phyloP scores from a whole-genome alignment of 2,113 vertebrate species.

The Regulus satrapa region DNA sequence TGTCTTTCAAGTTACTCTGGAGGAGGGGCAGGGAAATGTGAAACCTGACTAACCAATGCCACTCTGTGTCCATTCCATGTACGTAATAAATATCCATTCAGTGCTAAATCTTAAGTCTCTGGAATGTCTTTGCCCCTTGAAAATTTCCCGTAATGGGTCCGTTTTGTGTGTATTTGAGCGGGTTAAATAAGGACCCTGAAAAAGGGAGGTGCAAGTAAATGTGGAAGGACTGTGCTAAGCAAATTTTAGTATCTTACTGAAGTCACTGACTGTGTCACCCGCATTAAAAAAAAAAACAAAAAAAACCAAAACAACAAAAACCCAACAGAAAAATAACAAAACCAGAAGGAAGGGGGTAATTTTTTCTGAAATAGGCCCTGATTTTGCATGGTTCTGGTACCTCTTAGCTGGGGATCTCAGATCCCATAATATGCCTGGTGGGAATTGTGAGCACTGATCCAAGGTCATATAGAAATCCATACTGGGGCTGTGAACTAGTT shows the following conservation, averaged over 20 bases:
- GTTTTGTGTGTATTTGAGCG: background rate
- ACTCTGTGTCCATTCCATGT: background rate
- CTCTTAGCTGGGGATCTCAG: background rate
- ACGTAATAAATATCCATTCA: background rate
- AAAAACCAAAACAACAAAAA: too few species aligned
- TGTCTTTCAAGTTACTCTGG: slow-evolving; percentile 50
- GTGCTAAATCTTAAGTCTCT: background rate
- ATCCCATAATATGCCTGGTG: background rate
- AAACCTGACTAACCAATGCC: background rate
- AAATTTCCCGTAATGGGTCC: background rate
- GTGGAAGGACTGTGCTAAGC: background rate
- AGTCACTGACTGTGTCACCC: background rate
- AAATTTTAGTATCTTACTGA: background rate
- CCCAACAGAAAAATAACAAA: too few species aligned
- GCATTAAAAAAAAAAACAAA: background rate
- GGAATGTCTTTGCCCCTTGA: background rate
- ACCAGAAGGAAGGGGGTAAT: rapidly evolving
- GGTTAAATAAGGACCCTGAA: background rate
- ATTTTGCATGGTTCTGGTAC: background rate
- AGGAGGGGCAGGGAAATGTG: background rate
- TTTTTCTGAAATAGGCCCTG: background rate
- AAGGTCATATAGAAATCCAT: background rate
- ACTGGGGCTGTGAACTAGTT: background rate
- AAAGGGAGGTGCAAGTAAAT: background rate
- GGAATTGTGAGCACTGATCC: background rate